Evolutionary conservation across 2,113 vertebrate genomes (phyloP).

Genomic region (Siniperca knerii): DNA sequence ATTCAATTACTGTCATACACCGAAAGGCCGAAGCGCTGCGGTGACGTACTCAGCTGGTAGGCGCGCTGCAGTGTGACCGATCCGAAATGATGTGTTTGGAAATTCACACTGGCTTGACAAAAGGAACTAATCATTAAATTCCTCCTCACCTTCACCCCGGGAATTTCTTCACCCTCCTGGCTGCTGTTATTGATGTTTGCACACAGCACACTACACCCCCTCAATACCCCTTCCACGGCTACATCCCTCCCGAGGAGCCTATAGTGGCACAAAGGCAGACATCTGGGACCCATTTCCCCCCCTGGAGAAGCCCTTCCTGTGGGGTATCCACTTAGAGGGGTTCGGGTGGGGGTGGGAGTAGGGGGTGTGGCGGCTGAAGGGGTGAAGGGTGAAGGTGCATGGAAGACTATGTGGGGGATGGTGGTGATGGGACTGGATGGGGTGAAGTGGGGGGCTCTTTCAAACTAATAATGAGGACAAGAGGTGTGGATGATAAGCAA

Average conservation of each 20-base stretch:
- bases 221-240: constrained; percentile 61
- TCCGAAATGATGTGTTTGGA: constrained; percentile 71
- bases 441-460: not conserved
- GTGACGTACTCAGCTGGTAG: constrained; percentile 55
- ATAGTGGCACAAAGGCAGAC: constrained; percentile 79
- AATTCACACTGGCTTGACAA: constrained; percentile 62
- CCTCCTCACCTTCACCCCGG: constrained; percentile 73
- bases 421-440: constrained; percentile 38
- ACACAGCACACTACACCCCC: constrained; percentile 39
- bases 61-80: constrained; percentile 58
- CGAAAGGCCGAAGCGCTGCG: constrained; percentile 20
- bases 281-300: constrained; percentile 87
- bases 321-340: constrained; percentile 84
- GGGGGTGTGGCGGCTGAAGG: not conserved
- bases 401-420: constrained; percentile 49
- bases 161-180: constrained; percentile 69
- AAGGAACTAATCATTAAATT: constrained; percentile 69
- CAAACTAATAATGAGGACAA: constrained; percentile 17
- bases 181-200: constrained; percentile 71
- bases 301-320: constrained; percentile 84
- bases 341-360: constrained; percentile 37
- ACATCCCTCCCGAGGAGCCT: constrained; percentile 78
- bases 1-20: constrained; percentile 71
- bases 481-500: constrained; percentile 55
- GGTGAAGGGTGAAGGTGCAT: constrained; percentile 57